phyloP scores from a whole-genome alignment of 2,797 vertebrate species.

The Phalanger gymnotis region DNA sequence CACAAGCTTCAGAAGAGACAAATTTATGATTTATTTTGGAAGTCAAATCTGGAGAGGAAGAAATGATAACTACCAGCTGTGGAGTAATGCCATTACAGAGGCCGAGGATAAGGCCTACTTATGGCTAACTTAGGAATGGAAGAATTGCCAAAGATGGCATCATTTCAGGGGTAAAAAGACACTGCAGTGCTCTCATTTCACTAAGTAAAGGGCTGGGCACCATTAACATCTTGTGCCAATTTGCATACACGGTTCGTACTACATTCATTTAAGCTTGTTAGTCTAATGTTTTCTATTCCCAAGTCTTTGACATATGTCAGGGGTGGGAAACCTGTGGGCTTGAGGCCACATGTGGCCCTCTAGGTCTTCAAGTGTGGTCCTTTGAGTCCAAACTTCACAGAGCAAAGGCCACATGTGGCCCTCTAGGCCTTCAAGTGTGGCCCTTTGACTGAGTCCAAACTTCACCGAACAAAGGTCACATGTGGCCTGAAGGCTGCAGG shows the following conservation, averaged over 20 bases:
- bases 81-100: not conserved
- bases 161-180: not conserved
- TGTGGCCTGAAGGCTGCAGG: too few species aligned
- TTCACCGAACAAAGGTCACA: too few species aligned
- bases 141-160: not conserved
- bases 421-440: too few species aligned
- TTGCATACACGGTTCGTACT: not conserved
- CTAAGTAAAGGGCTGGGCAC: not conserved
- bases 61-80: constrained; percentile 22
- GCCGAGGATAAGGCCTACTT: constrained; percentile 1
- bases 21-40: constrained; percentile 50
- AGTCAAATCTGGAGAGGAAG: constrained; percentile 43
- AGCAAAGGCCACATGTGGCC: too few species aligned
- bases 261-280: not conserved
- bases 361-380: too few species aligned
- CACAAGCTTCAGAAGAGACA: constrained; percentile 19
- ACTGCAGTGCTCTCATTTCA: not conserved
- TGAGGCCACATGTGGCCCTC: too few species aligned
- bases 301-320: not conserved
- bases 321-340: too few species aligned
- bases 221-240: not conserved
- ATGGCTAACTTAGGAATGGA: not conserved
- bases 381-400: too few species aligned
- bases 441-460: too few species aligned
- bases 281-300: not conserved